A percentile compares a stretch with the other conserved stretches of the same genome.
These are phyloP conservation scores for Heliconius congener DNA, from an alignment of 1,140 invertebrate species.

Conservation along the genomic window DNA sequence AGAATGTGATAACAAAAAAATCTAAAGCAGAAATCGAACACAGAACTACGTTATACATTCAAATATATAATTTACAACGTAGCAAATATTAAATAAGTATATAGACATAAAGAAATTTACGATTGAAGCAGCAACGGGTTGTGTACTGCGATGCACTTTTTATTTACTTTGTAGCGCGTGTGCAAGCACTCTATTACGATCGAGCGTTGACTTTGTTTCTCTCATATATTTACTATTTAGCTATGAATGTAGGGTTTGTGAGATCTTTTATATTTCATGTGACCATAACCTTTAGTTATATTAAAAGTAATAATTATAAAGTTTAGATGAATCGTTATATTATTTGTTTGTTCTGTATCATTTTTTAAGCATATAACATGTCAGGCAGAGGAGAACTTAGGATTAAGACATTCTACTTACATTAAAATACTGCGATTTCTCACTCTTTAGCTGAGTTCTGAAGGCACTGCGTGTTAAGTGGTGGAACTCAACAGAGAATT, in stretches of 20 bases:
- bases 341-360: no score
- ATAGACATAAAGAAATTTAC: conserved; percentile 1
- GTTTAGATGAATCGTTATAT: no score
- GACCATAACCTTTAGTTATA: neutral
- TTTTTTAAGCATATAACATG: no score
- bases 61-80: neutral
- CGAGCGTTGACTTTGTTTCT: neutral
- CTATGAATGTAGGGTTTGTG: neutral
- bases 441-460: no score
- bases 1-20: neutral
- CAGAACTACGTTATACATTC: neutral
- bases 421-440: no score
- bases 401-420: no score
- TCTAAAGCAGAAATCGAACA: neutral
- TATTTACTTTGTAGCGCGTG: conserved; percentile 3
- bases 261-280: neutral
- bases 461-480: no score
- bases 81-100: neutral
- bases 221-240: neutral
- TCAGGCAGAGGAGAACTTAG: no score
- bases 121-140: neutral
- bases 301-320: neutral
- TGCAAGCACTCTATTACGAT: neutral
- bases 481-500: no score
- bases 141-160: neutral